phyloP scores from a whole-genome alignment of 2,888 invertebrate genomes.

The Ptychoptera contaminata region DNA sequence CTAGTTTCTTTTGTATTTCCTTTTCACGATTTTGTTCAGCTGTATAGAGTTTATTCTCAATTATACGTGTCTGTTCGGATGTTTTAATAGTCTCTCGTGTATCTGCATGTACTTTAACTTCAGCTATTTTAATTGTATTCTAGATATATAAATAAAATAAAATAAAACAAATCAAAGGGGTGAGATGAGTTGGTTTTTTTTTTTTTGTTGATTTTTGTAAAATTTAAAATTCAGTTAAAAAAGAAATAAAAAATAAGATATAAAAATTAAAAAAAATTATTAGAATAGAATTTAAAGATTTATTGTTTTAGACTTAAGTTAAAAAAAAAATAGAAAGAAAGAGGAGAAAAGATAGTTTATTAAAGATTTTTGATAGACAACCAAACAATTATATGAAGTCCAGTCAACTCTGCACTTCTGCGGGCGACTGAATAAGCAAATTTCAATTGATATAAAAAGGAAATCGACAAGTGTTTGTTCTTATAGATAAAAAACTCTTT shows the following conservation, averaged over 20 bases:
- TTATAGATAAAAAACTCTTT: too few species aligned
- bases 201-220: neutral
- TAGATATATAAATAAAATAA: conserved; percentile 16
- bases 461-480: too few species aligned
- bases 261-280: neutral
- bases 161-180: conserved; percentile 2
- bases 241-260: neutral
- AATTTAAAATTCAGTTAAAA: neutral
- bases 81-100: conserved; percentile 41
- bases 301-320: too few species aligned
- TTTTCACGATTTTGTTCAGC: conserved; percentile 73
- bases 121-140: conserved; percentile 51
- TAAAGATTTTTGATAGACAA: too few species aligned
- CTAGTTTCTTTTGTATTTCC: conserved; percentile 72
- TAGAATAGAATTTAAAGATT: too few species aligned
- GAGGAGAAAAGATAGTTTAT: too few species aligned
- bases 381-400: too few species aligned
- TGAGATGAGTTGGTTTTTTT: neutral
- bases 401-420: too few species aligned
- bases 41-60: conserved; percentile 57
- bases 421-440: too few species aligned
- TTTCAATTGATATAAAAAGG: too few species aligned
- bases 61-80: conserved; percentile 50
- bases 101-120: conserved; percentile 46
- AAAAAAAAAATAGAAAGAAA: too few species aligned